phyloP scores from a whole-genome alignment of 1,140 invertebrate genomes.

The Drosophila prosaltans region DNA sequence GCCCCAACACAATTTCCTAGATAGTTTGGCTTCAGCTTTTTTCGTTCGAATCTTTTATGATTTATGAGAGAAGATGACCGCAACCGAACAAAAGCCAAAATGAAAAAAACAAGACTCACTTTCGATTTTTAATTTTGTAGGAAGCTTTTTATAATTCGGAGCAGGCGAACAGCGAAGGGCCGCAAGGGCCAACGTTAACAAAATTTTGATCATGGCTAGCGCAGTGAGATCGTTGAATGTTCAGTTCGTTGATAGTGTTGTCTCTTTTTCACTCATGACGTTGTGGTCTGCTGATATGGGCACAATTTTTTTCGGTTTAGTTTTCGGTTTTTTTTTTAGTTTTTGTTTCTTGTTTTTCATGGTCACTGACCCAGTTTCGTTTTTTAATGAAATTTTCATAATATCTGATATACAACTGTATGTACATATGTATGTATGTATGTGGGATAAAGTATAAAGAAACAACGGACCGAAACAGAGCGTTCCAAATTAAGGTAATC shows the following conservation, averaged over 20 bases:
- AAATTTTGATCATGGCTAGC: neutral
- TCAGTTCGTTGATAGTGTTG: conserved; percentile 37
- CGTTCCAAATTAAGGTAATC: neutral
- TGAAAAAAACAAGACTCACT: conserved; percentile 49
- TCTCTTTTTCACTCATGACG: conserved; percentile 34
- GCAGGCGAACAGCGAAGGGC: conserved; percentile 62
- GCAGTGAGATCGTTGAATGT: conserved; percentile 28
- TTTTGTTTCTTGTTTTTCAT: conserved; percentile 35
- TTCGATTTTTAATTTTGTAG: conserved; percentile 77
- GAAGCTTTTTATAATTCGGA: conserved; percentile 75
- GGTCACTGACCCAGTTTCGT: conserved; percentile 47
- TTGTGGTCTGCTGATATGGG: neutral
- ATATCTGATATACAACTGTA: neutral
- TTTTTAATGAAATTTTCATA: conserved; percentile 5
- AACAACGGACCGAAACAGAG: neutral
- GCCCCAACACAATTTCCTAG: conserved; percentile 66
- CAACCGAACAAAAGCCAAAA: neutral
- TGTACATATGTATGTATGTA: neutral
- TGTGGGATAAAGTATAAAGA: neutral
- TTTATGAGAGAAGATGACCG: conserved; percentile 45
- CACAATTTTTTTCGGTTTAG: conserved; percentile 17
- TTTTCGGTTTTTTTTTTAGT: neutral
- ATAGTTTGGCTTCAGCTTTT: conserved; percentile 30
- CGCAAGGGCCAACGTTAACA: conserved; percentile 14
- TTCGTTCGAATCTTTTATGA: conserved; percentile 54